Base-by-base conservation (phyloP, 53 echinoderm and acorn worm genomes). In the Crossaster papposus region DNA sequence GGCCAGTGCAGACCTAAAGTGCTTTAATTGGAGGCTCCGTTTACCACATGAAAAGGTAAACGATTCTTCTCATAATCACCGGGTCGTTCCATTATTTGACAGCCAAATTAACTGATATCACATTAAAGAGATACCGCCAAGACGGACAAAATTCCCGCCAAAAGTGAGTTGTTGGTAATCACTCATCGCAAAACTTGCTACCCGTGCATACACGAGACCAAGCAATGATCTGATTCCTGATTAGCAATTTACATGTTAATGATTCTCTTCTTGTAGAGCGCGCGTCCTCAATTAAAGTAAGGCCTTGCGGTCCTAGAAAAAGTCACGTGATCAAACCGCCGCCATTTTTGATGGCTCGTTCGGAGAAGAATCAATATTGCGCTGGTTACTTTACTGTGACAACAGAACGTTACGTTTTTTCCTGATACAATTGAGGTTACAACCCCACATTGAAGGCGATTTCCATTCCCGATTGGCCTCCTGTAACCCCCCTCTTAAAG, bases 401-500 rank as follows among this genome's bases (percentile, higher is more conserved):
- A 58, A 81, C 55, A 22, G 22, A 63, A 55, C 26, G 1, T 11
- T 5, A 3, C 62, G 29, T 58, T 81, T 81, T 55, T n/a, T 79
- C 31, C 31, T n/a, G 38, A 79, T 52, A 53, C 30, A 10, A 81
- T 34, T 52, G 30, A 51, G 81, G 30, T 22, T 81, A 22, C 81
- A 79, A 54, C 54, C 24, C 32, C 30, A 4, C 62, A 64, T 34
- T 23, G 22, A 68, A 70, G 70, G 20, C 35, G 4, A 35, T 30
- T 32, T 51, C 51, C 44, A 2, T 20, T 28, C 71, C 9, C 24
- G 52, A 54, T 52, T 85, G 74, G 85, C 85, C 85, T 85, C 85
- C 15, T 34, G 8, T 85, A 33, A 85, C 73, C 85, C 74, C n/a
- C 73, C 51, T 85, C 73, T 73, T 54, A 85, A 30, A 11, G 30